Evolutionary conservation across 2,888 invertebrate species (phyloP).

Genomic region (Meteorus colon): DNA sequence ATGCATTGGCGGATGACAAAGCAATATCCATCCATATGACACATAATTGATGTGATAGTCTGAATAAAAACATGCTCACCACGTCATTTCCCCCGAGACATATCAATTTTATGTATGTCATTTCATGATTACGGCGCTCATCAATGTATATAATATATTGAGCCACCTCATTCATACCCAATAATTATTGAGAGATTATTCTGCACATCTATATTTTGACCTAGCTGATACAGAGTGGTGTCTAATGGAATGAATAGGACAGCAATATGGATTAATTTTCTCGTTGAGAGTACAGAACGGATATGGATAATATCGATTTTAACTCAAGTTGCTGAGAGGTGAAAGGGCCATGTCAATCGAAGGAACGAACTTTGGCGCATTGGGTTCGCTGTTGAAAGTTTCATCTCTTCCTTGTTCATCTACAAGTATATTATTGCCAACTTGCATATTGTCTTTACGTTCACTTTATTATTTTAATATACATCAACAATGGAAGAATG

Average conservation of each 20-base stretch:
- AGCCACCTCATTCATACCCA: neutral
- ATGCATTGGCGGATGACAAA: neutral
- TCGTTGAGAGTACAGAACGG: neutral
- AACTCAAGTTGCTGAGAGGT: neutral
- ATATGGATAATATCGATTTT: slow-evolving; percentile 6
- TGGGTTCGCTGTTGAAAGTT: neutral
- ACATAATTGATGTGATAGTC: slow-evolving; percentile 9
- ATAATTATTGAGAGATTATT: neutral
- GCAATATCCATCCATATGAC: slow-evolving; percentile 38
- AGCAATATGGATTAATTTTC: neutral
- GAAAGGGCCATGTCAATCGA: neutral
- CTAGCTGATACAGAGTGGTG: neutral
- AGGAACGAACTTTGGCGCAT: neutral
- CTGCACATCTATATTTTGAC: neutral
- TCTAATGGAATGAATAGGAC: neutral
- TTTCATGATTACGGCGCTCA: slow-evolving; percentile 29
- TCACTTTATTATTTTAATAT: neutral
- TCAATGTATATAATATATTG: neutral
- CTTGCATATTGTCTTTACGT: slow-evolving; percentile 30
- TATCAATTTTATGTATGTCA: slow-evolving; percentile 60
- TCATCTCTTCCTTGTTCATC: neutral
- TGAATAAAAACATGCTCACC: slow-evolving; percentile 37
- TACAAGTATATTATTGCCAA: slow-evolving; percentile 23
- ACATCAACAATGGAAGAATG: neutral
- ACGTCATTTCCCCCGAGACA: slow-evolving; percentile 58